Percentiles rank a stretch among this genome's conserved stretches.
Conservation (phyloP, 2,888 invertebrate species). For the Apamea monoglypha region DNA sequence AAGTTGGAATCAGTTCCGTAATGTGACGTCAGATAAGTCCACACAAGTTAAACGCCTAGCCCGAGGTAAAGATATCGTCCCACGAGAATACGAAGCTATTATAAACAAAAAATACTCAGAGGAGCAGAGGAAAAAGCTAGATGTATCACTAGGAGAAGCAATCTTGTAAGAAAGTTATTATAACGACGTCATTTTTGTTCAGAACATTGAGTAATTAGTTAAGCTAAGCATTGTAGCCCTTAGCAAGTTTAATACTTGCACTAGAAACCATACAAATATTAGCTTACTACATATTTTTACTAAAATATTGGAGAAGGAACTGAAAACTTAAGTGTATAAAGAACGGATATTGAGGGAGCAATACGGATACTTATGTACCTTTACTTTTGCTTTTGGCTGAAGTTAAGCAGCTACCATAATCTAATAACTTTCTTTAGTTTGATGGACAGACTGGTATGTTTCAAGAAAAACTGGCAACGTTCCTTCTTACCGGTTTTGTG, state of each 20-base stretch:
- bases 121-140: slow-evolving; percentile 16
- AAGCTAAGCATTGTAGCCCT: neutral
- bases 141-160: slow-evolving; percentile 3
- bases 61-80: neutral
- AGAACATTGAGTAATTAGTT: neutral
- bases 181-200: neutral
- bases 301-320: neutral
- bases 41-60: slow-evolving; percentile 26
- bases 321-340: neutral
- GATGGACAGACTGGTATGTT: neutral
- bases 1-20: slow-evolving; percentile 8
- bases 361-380: neutral
- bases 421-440: neutral
- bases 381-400: neutral
- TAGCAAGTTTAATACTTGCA: too few species aligned
- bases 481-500: neutral
- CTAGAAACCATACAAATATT: neutral
- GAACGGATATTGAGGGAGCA: neutral
- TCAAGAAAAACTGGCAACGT: neutral
- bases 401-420: neutral
- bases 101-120: slow-evolving; percentile 31
- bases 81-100: slow-evolving; percentile 26
- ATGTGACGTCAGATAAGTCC: slow-evolving; percentile 23
- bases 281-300: neutral
- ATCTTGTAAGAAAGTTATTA: neutral